Evolutionary conservation across 2,113 vertebrate genomes (phyloP), one percentile per base, ranked within the genome.

Genomic region (Platichthys stellatus): DNA sequence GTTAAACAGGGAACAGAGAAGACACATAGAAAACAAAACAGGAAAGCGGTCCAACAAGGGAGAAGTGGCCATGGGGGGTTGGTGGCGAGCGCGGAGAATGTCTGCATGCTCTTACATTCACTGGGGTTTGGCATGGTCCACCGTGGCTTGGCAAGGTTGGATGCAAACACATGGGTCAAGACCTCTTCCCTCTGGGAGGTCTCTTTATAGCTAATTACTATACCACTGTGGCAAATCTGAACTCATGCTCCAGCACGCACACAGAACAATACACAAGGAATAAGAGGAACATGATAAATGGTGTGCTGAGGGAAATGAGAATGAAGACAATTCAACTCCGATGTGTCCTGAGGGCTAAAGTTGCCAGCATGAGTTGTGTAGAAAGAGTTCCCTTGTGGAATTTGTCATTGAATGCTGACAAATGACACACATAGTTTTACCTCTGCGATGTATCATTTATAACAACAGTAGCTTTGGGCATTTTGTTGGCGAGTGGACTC

Each of bases 151-250:
- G 78, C 82, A 72, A 74, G 65, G 21, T 65, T 79, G 31, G 71
- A 71, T 69, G 69, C 57, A 79, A 63, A 76, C 13, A 54, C 61
- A 80, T 47, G 68, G 83, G 76, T 90, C 72, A 88, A 76, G 81
- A 82, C 76, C 62, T 74, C 28, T 70, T 60, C 81, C 56, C 56
- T 83, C 49, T 72, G 82, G 78, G 83, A 81, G 69, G 68, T 63
- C 86, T 31, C 71, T 87, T 89, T 86, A 70, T 60, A 84, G 83
- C 82, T 85, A 79, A 79, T 18, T 66, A 75, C 64, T 90, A 63
- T 73, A 82, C 86, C 66, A 51, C 68, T 65, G 66, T 82, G 84
- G 90, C 70, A 82, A 83, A 86, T 63, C 70, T 83, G 68, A 86
- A 84, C 68, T 73, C 38, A 38, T 45, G 68, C 82, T 72, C 59